Evolutionary conservation across 1,140 invertebrate genomes (phyloP), one percentile per base, ranked within the genome.

Genomic region (Arctopsyche grandis): DNA sequence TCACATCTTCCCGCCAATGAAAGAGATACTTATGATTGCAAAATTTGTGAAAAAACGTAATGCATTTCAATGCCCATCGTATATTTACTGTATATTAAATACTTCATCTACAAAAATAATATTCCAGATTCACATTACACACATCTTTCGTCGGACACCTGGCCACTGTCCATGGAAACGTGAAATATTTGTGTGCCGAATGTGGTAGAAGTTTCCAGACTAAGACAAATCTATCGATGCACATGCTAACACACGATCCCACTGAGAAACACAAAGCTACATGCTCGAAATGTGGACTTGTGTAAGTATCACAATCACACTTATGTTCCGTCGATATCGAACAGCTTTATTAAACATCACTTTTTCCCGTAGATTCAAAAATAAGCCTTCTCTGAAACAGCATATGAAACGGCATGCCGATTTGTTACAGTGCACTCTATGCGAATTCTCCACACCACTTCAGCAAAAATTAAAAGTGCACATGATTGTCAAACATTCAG

Each of bases 131-230:
- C 46, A 48, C 24, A 21, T 48, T 38, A 1, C 19, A 16, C 9
- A 19, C 70, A 24, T 74, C 70, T 21, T 74, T 19, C 19, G n/a
- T 1, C 9, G 16, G 22, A 12, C 80, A 82, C 70, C 63, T 82
- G 29, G 44, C 46, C 10, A 58, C 22, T 9, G 38, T 79, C 10
- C 78, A 79, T 44, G 52, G 69, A 0, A 69, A 46, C 24, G 43
- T n/a, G 4, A 82, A 78, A 58, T 79, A 78, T 69, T 70, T 82
- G 44, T 82, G 80, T 44, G 63, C 80, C 5, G 78, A 79, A 74
- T 82, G 80, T 66, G 80, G 80, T 0, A 48, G 70, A 77, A 66
- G 69, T 16, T 77, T 82, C 29, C 74, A 82, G 69, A 74, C 63
- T 43, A 79, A 79, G 63, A 74, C 78, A 1, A 52, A 60, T 29